Percentiles rank a stretch among this genome's conserved stretches.
Evolutionary conservation across 2,113 vertebrate genomes (phyloP).

Genomic region (Aphyosemion australe): DNA sequence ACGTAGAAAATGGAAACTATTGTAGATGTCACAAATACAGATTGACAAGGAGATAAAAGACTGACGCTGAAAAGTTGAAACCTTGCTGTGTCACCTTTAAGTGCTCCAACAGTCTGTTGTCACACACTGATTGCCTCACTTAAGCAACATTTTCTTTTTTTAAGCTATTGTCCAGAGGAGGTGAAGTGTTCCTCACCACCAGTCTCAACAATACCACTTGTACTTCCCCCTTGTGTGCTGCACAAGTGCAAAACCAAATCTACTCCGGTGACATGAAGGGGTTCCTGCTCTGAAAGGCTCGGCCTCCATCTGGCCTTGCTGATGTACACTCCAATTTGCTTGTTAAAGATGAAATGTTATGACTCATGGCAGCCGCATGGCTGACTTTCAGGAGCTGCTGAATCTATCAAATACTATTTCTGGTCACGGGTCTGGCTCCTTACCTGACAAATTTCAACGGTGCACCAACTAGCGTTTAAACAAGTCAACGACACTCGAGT

Average conservation of each 20-base stretch:
- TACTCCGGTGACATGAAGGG: background rate
- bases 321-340: constrained; percentile 25
- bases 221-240: background rate
- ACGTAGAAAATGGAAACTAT: constrained; percentile 17
- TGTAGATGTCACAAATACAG: constrained; percentile 14
- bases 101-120: constrained; percentile 24
- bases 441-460: constrained; percentile 32
- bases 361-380: constrained; percentile 44
- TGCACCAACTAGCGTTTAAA: constrained; percentile 17
- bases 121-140: constrained; percentile 25
- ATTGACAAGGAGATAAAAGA: constrained; percentile 9
- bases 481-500: constrained; percentile 16
- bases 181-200: constrained; percentile 9
- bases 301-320: constrained; percentile 8
- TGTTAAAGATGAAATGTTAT: constrained; percentile 36
- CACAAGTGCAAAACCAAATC: constrained; percentile 18
- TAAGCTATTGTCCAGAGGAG: constrained; percentile 29
- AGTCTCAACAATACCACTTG: background rate
- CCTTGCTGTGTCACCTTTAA: constrained; percentile 9
- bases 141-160: constrained; percentile 23
- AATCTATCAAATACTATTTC: constrained; percentile 42
- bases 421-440: constrained; percentile 21
- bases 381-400: constrained; percentile 29
- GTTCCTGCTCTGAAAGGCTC: constrained; percentile 15
- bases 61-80: constrained; percentile 11